Conservation (phyloP, 2,888 invertebrate genomes). For the Tromatobia lineatoria region DNA sequence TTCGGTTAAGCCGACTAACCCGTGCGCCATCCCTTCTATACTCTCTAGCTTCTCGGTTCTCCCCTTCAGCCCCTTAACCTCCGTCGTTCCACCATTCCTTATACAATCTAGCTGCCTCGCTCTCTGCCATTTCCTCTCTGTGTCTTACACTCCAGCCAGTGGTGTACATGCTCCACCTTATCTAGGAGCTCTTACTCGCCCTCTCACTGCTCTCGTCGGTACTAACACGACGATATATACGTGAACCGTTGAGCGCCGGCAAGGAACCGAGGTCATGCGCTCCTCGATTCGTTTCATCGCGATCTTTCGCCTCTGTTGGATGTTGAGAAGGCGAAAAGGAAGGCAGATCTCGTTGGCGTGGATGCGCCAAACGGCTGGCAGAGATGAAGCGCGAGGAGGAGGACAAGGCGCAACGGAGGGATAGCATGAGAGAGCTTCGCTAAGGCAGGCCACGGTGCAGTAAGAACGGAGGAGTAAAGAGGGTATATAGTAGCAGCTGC, state of each 20-base stretch:
- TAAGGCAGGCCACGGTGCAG: constrained; percentile 22
- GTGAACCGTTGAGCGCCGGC: constrained; percentile 23
- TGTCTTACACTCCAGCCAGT: constrained; percentile 30
- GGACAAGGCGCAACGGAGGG: constrained; percentile 30
- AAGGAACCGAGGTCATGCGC: constrained; percentile 38
- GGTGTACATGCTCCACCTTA: constrained; percentile 39
- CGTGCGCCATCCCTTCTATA: constrained; percentile 52
- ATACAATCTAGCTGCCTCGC: constrained; percentile 57
- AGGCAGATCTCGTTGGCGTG: constrained; percentile 55
- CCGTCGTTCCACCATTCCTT: constrained; percentile 59
- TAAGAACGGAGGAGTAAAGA: constrained; percentile 50
- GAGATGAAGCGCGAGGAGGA: constrained; percentile 64
- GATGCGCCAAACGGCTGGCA: constrained; percentile 66
- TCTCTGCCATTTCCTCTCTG: constrained; percentile 47
- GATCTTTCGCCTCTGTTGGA: constrained; percentile 65
- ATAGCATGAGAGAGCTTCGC: background rate
- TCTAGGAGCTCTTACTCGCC: constrained; percentile 29
- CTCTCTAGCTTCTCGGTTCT: constrained; percentile 47
- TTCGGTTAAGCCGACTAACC: constrained; percentile 69
- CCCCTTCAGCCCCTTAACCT: constrained; percentile 56
- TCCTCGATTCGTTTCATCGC: constrained; percentile 61
- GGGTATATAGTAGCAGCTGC: constrained; percentile 72
- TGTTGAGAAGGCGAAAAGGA: constrained; percentile 45
- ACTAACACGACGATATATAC: constrained; percentile 9
- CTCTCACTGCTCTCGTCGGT: constrained; percentile 17